Conservation (phyloP, 2,797 vertebrate species). For the Clarias fuscus region DNA sequence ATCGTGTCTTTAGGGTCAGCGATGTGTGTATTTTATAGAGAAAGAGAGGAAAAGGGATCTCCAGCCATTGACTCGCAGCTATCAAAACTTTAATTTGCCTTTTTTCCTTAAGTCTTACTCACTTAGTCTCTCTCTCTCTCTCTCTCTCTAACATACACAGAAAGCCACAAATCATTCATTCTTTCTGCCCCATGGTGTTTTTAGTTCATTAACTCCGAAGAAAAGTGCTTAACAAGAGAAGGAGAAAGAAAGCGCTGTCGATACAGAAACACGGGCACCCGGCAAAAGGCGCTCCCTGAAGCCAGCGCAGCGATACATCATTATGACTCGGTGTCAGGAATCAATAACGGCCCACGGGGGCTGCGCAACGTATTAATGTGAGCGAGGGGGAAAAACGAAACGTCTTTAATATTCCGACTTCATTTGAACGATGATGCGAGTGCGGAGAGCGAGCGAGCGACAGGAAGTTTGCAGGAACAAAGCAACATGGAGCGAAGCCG, state of each 20-base stretch:
- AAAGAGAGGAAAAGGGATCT: not conserved
- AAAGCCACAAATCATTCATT: slow-evolving; percentile 63
- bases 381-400: not conserved
- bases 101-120: slow-evolving; percentile 4
- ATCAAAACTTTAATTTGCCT: slow-evolving; percentile 21
- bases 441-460: not conserved
- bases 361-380: slow-evolving; percentile 57
- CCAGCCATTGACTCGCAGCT: not conserved
- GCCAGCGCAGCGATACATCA: slow-evolving; percentile 75
- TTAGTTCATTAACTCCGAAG: slow-evolving; percentile 75
- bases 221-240: slow-evolving; percentile 74
- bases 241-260: slow-evolving; percentile 66
- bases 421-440: slow-evolving; percentile 24
- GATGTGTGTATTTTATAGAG: not conserved
- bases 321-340: slow-evolving; percentile 70
- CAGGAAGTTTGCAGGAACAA: not conserved
- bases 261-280: slow-evolving; percentile 58
- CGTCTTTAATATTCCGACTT: slow-evolving; percentile 46
- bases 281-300: slow-evolving; percentile 55
- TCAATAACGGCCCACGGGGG: slow-evolving; percentile 70
- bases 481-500: not conserved
- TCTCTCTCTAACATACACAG: slow-evolving; percentile 34
- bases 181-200: slow-evolving; percentile 61
- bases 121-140: slow-evolving; percentile 14
- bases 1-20: not conserved